Evolutionary conservation across 2,888 invertebrate genomes (phyloP).

Genomic region (Limnephilus marmoratus): DNA sequence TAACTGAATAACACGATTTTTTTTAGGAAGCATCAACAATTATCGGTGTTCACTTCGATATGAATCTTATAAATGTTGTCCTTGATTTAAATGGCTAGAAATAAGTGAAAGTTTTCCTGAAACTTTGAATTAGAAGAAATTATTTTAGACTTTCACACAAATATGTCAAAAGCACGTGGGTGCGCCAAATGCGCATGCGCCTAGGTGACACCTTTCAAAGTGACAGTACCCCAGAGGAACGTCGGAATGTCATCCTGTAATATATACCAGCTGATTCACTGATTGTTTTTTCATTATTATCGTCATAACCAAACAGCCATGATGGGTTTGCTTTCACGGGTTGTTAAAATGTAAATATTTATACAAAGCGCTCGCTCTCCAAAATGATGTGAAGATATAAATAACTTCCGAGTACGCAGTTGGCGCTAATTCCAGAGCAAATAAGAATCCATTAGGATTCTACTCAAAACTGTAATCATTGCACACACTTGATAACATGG

Average conservation of each 20-base stretch:
- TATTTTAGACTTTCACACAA: not conserved
- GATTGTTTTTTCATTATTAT: not conserved
- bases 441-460: constrained; percentile 40
- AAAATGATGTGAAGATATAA: constrained; percentile 37
- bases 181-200: constrained; percentile 4
- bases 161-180: constrained; percentile 45
- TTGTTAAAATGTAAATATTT: constrained; percentile 48
- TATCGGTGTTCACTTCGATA: too few species aligned
- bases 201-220: not conserved
- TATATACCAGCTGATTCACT: constrained; percentile 24
- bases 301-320: not conserved
- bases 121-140: not conserved
- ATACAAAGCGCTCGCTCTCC: constrained; percentile 7
- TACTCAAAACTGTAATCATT: not conserved
- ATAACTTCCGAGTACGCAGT: constrained; percentile 56
- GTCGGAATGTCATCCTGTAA: constrained; percentile 38
- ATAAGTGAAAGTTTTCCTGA: not conserved
- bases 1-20: too few species aligned
- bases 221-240: not conserved
- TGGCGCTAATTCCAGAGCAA: constrained; percentile 53
- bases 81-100: not conserved
- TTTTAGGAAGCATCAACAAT: too few species aligned
- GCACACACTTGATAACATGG: constrained; percentile 7
- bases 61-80: too few species aligned
- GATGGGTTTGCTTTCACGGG: not conserved